phyloP scores from a whole-genome alignment of 30 jellyfish, hydroid and myxozoan genomes.

The Morbakka virulenta region DNA sequence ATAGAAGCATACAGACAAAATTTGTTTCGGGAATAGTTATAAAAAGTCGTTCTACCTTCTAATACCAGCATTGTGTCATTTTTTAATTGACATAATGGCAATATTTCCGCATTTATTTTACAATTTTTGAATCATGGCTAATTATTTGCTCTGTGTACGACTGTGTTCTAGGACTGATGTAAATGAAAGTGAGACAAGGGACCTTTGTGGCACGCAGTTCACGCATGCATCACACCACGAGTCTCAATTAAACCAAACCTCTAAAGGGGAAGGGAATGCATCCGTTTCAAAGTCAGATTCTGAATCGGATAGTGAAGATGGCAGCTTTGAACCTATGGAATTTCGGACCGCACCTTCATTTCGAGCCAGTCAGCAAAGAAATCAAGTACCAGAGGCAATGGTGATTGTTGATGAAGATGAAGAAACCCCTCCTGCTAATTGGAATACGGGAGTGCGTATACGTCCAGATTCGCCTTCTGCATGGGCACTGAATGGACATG shows the following conservation, averaged over 20 bases:
- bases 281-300: background rate
- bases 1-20: too few species aligned
- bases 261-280: background rate
- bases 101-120: too few species aligned
- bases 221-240: background rate
- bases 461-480: conserved; percentile 52
- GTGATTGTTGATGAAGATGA: background rate
- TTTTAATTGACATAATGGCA: too few species aligned
- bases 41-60: too few species aligned
- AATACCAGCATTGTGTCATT: too few species aligned
- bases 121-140: too few species aligned
- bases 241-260: background rate
- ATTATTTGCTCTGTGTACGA: too few species aligned
- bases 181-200: background rate
- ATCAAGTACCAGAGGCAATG: background rate
- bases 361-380: background rate
- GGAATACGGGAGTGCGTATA: background rate
- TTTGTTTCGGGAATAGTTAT: too few species aligned
- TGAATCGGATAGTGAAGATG: conserved; percentile 25
- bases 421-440: background rate
- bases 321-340: background rate
- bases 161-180: background rate
- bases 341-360: background rate
- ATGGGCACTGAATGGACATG: conserved; percentile 94
- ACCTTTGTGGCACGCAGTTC: background rate